Evolutionary conservation across 2,113 vertebrate species (phyloP).

Genomic region (Cyanoderma ruficeps): DNA sequence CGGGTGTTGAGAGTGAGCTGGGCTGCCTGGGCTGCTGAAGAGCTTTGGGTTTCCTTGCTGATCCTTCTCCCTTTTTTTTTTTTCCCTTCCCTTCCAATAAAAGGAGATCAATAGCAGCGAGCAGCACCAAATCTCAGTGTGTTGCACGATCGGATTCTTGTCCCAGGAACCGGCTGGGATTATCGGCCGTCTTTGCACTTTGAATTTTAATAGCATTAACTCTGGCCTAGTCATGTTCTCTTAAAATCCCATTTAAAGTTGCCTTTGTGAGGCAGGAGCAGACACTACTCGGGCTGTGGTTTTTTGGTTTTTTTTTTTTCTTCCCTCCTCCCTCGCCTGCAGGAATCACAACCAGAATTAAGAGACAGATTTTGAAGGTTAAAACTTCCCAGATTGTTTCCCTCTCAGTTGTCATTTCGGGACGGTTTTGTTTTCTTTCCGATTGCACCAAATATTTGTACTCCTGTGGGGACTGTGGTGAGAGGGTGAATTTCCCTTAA

Average conservation of each 20-base stretch:
- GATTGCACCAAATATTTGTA: conserved; percentile 44
- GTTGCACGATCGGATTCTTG: neutral
- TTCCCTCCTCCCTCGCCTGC: neutral
- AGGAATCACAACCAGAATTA: neutral
- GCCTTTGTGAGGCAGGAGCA: neutral
- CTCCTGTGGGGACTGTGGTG: neutral
- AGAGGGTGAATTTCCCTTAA: neutral
- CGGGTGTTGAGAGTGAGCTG: neutral
- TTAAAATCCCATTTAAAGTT: neutral
- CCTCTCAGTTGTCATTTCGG: conserved; percentile 31
- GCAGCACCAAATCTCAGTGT: neutral
- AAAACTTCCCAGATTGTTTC: conserved; percentile 53
- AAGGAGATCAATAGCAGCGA: neutral
- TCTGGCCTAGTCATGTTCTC: neutral
- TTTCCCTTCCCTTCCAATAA: neutral
- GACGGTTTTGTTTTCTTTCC: conserved; percentile 34
- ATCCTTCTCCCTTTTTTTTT: neutral
- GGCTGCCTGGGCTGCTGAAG: neutral
- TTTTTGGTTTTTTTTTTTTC: neutral
- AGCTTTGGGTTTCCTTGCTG: neutral
- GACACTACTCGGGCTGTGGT: neutral
- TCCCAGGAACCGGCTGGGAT: neutral
- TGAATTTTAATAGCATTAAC: conserved; percentile 14
- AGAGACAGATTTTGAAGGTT: conserved; percentile 56
- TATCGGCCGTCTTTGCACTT: neutral